phyloP scores from a whole-genome alignment of 1,140 invertebrate genomes.

The Nasonia giraulti region DNA sequence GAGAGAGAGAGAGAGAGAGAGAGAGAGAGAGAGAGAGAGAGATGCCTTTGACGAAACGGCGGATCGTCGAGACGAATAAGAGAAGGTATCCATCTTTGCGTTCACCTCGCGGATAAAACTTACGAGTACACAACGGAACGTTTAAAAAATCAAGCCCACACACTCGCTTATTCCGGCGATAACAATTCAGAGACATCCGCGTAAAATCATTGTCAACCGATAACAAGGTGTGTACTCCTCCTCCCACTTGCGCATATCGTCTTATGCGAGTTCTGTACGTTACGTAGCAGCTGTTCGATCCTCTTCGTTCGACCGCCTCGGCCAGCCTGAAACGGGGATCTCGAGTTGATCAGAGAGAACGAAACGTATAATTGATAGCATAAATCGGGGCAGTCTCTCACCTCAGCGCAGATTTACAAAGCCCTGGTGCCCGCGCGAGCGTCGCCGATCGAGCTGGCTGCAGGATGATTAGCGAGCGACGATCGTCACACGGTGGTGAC shows the following conservation, averaged over 20 bases:
- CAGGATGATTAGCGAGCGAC: background rate
- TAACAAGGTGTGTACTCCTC: background rate
- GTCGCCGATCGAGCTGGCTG: background rate
- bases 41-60: no score
- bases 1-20: no score
- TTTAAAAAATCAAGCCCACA: background rate
- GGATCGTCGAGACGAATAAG: no score
- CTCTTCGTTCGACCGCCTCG: no score
- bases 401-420: background rate
- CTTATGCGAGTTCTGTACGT: constrained; percentile 66
- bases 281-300: constrained; percentile 35
- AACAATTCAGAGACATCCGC: background rate
- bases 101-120: no score
- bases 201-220: background rate
- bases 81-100: no score
- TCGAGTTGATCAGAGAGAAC: no score
- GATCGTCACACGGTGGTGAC: constrained; percentile 89
- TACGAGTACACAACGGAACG: no score
- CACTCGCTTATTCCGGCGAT: background rate
- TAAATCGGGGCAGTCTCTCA: no score
- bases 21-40: no score
- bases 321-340: no score
- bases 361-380: no score
- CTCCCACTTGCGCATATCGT: constrained; percentile 12
- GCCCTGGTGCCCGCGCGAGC: background rate